These are phyloP conservation scores for Theristus sp. DNA, from an alignment of 2,888 invertebrate genomes.

Conservation along the genomic window DNA sequence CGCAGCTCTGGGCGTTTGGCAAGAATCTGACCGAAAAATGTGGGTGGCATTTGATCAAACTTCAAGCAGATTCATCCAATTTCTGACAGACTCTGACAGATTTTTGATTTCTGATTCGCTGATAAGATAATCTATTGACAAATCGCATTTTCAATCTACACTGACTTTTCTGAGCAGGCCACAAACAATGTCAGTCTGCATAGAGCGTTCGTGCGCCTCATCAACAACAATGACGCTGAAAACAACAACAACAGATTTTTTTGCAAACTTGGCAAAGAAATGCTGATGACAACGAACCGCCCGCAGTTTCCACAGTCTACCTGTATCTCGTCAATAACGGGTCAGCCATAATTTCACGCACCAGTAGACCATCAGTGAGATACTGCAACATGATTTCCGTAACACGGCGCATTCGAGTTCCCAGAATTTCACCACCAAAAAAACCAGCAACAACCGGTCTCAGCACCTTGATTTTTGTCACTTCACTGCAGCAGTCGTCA, in stretches of 20 bases:
- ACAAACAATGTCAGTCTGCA: constrained; percentile 78
- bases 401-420: background rate
- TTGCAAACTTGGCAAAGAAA: too few relatives aligned
- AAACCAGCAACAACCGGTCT: too few relatives aligned
- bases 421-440: background rate
- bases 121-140: background rate
- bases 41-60: too few relatives aligned
- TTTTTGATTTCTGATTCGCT: too few relatives aligned
- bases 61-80: background rate
- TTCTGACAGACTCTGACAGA: too few relatives aligned
- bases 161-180: constrained; percentile 63
- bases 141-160: background rate
- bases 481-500: constrained; percentile 31
- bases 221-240: constrained; percentile 25
- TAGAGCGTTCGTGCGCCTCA: constrained; percentile 69
- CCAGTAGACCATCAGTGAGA: constrained; percentile 83
- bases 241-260: too few relatives aligned
- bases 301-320: too few relatives aligned
- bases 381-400: constrained; percentile 56
- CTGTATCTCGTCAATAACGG: constrained; percentile 67
- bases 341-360: constrained; percentile 83
- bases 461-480: constrained; percentile 34
- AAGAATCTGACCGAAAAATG: background rate
- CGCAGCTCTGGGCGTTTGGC: constrained; percentile 17
- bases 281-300: too few relatives aligned